phyloP scores from a whole-genome alignment of 2,797 vertebrate genomes.

The Pterois miles region DNA sequence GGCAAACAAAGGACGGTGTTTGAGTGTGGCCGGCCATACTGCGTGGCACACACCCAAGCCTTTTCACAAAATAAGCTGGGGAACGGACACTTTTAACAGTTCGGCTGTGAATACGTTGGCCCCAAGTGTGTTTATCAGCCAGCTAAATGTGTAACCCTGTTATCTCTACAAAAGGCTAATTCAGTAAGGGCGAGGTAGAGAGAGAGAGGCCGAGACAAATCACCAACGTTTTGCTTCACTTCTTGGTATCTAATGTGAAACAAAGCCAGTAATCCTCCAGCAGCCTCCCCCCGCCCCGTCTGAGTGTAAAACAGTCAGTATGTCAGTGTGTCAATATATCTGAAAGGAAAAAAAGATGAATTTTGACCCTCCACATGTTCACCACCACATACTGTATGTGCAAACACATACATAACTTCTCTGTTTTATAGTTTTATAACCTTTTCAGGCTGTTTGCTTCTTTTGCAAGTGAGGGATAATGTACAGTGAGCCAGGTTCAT shows the following conservation, averaged over 20 bases:
- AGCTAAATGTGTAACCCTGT: slow-evolving; percentile 60
- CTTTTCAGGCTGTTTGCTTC: neutral
- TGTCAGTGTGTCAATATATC: slow-evolving; percentile 56
- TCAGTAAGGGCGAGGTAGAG: slow-evolving; percentile 28
- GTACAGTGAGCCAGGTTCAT: neutral
- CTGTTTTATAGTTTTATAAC: neutral
- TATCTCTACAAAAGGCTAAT: slow-evolving; percentile 61
- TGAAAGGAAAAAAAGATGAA: neutral
- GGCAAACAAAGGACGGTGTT: slow-evolving; percentile 16
- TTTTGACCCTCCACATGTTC: slow-evolving; percentile 29
- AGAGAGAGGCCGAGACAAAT: slow-evolving; percentile 41
- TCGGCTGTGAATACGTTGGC: slow-evolving; percentile 20
- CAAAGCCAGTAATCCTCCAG: slow-evolving; percentile 16
- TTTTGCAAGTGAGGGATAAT: neutral
- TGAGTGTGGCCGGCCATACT: neutral
- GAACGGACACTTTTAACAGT: slow-evolving; percentile 24
- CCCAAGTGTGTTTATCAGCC: slow-evolving; percentile 57
- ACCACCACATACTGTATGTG: neutral
- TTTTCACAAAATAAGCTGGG: slow-evolving; percentile 25
- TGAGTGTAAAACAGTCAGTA: slow-evolving; percentile 44
- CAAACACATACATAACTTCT: neutral
- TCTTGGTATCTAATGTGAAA: slow-evolving; percentile 36
- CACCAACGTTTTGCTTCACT: slow-evolving; percentile 42
- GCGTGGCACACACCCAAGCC: slow-evolving; percentile 40
- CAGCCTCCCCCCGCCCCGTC: neutral